These are phyloP conservation scores for Aethes cnicana DNA, from an alignment of 2,888 invertebrate species.

Conservation along the genomic window DNA sequence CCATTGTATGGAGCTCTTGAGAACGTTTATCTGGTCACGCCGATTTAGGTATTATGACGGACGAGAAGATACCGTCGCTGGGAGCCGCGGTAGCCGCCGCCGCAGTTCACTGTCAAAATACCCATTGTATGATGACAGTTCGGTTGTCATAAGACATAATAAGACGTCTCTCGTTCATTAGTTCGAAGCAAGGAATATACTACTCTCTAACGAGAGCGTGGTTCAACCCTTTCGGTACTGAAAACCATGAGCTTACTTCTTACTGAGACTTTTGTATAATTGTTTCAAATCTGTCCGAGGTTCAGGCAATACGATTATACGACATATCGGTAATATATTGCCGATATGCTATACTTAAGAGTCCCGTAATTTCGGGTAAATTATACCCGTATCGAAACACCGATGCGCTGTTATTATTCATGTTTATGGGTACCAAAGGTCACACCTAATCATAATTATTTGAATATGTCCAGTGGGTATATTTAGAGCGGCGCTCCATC, in stretches of 20 bases:
- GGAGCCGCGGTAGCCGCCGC: conserved; percentile 27
- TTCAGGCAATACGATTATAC: conserved; percentile 13
- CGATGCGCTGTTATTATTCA: conserved; percentile 40
- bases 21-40: conserved; percentile 53
- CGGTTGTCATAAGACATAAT: conserved; percentile 35
- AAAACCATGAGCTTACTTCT: conserved; percentile 2
- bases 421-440: conserved; percentile 43
- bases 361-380: conserved; percentile 30
- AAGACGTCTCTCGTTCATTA: conserved; percentile 28
- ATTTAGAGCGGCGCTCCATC: conserved; percentile 38
- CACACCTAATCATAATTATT: conserved; percentile 44
- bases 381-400: conserved; percentile 29
- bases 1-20: conserved; percentile 57
- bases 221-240: too few species aligned
- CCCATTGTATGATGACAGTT: conserved; percentile 38
- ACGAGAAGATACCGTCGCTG: conserved; percentile 38
- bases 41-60: conserved; percentile 48
- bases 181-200: neutral
- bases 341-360: conserved; percentile 19
- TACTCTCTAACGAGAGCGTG: too few species aligned
- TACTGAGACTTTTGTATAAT: conserved; percentile 7
- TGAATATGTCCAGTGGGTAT: conserved; percentile 42
- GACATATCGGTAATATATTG: conserved; percentile 13
- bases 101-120: conserved; percentile 37
- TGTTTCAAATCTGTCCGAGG: conserved; percentile 11